Percentiles rank a stretch among this genome's conserved stretches.
These are phyloP conservation scores for Cygnus buccinator DNA, from an alignment of 2,113 vertebrate genomes.

Conservation along the genomic window DNA sequence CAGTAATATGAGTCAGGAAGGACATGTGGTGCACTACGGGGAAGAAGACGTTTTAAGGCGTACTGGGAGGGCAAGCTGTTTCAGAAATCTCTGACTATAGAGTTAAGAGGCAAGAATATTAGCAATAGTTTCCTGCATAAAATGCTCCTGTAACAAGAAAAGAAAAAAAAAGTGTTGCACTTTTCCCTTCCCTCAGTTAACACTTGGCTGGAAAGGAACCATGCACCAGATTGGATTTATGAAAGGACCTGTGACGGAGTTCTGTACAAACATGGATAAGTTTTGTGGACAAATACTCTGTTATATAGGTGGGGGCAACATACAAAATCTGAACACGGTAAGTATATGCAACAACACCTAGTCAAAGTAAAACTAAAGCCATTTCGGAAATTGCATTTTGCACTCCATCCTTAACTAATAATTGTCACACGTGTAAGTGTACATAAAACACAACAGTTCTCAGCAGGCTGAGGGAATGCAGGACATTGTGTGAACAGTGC, in stretches of 20 bases:
- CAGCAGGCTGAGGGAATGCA: not conserved
- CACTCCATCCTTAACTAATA: not conserved
- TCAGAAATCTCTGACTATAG: not conserved
- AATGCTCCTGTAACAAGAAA: not conserved
- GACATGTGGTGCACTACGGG: not conserved
- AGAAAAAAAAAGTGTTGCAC: not conserved
- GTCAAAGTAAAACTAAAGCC: not conserved
- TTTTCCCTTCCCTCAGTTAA: conserved; percentile 15
- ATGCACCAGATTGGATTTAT: not conserved
- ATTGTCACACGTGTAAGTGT: accelerated
- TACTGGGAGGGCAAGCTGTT: not conserved
- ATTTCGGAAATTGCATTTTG: not conserved
- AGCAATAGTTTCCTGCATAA: not conserved
- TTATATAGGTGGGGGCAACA: conserved; percentile 44
- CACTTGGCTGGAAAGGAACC: conserved; percentile 16
- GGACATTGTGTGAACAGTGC: not conserved
- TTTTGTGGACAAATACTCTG: conserved; percentile 21
- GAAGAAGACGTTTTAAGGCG: not conserved
- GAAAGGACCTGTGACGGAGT: conserved; percentile 2
- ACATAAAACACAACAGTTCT: not conserved
- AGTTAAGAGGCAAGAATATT: not conserved
- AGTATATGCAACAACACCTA: not conserved
- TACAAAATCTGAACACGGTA: conserved; percentile 33
- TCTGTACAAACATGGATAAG: conserved; percentile 36
- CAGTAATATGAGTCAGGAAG: not conserved